These are phyloP conservation scores for Chionis minor DNA, from an alignment of 2,113 vertebrate species.

Conservation along the genomic window DNA sequence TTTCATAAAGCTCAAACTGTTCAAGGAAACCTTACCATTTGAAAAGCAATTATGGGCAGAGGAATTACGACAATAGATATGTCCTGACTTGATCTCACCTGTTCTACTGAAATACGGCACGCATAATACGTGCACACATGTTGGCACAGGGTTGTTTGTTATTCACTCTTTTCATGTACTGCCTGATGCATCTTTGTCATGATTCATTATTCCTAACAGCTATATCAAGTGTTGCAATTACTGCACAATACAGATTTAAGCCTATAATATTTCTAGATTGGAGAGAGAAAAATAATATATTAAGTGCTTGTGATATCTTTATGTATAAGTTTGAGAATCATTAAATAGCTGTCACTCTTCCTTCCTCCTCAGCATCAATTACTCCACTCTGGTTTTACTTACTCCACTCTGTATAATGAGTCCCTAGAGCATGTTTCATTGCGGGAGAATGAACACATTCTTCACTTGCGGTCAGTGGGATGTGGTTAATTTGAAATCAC, in stretches of 20 bases:
- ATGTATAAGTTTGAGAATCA: slow-evolving; percentile 76
- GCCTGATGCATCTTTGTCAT: slow-evolving; percentile 29
- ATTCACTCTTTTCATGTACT: slow-evolving; percentile 7
- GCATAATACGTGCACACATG: background rate
- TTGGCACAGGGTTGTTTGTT: background rate
- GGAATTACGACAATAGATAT: background rate
- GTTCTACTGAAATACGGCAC: background rate
- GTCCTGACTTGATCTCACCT: background rate
- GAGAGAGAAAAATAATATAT: slow-evolving; percentile 63
- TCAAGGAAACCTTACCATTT: background rate
- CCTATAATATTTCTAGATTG: slow-evolving; percentile 52
- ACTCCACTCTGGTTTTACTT: slow-evolving; percentile 83
- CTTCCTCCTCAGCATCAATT: slow-evolving; percentile 79
- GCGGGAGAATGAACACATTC: slow-evolving; percentile 79
- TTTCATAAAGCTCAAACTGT: background rate
- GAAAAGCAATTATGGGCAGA: background rate
- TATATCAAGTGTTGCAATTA: slow-evolving; percentile 64
- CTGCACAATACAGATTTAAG: slow-evolving; percentile 40
- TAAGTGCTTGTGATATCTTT: slow-evolving; percentile 71
- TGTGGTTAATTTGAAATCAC: slow-evolving; percentile 91
- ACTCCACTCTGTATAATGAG: slow-evolving; percentile 83
- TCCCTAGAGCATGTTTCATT: slow-evolving; percentile 85
- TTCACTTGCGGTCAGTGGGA: slow-evolving; percentile 84
- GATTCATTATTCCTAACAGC: slow-evolving; percentile 61
- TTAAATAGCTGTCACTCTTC: slow-evolving; percentile 80